A percentile compares a stretch with the other conserved stretches of the same genome.
Conservation (phyloP, 2,888 invertebrate genomes). For the Eupithecia tripunctaria region DNA sequence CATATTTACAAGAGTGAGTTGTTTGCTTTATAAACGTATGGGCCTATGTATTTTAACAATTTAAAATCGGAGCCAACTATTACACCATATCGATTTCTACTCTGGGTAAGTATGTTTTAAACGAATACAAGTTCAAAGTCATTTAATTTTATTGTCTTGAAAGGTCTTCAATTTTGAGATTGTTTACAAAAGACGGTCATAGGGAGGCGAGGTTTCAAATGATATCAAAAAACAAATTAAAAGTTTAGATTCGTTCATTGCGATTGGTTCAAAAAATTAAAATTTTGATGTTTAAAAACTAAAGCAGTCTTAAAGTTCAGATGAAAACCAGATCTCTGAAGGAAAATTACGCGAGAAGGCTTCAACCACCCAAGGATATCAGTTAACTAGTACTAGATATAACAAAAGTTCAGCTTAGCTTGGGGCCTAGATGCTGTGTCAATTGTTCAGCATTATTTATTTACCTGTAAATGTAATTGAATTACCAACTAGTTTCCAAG, state of each 20-base stretch:
- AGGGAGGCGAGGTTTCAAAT: background rate
- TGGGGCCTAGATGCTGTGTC: no score
- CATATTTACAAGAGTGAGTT: slow-evolving; percentile 17
- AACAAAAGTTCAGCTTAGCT: no score
- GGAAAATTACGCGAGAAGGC: background rate
- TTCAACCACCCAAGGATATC: no score
- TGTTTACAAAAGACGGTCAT: background rate
- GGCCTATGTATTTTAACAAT: slow-evolving; percentile 8
- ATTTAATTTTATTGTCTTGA: background rate
- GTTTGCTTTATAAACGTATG: slow-evolving; percentile 19
- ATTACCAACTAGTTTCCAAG: background rate
- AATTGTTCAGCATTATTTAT: no score
- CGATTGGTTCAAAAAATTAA: background rate
- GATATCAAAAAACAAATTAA: background rate
- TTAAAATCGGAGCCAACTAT: background rate
- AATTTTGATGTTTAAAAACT: background rate
- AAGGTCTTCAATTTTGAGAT: background rate
- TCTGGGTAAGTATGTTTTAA: background rate
- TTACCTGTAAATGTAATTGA: no score
- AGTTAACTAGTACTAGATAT: no score
- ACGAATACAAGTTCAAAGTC: slow-evolving; percentile 17
- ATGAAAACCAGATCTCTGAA: background rate
- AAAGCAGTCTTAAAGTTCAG: background rate
- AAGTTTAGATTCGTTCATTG: no score
- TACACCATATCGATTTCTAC: background rate